phyloP scores from a whole-genome alignment of 2,888 invertebrate genomes.

The Choreutis nemorana region DNA sequence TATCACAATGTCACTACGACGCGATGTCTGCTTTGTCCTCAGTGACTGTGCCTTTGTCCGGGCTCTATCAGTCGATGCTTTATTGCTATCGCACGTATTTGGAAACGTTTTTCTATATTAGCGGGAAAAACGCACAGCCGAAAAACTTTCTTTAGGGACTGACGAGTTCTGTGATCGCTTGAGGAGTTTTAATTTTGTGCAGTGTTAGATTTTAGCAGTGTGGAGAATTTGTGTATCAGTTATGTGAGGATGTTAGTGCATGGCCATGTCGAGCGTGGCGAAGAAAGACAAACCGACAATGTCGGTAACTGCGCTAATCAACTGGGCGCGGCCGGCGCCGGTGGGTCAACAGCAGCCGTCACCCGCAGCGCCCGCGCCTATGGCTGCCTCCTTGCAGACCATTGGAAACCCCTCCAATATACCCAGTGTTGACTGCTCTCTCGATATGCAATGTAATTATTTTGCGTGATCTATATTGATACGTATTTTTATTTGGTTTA shows the following conservation, averaged over 20 bases:
- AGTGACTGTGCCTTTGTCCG: conserved; percentile 21
- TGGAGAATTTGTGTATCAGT: conserved; percentile 43
- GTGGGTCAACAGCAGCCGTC: conserved; percentile 37
- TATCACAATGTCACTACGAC: conserved; percentile 58
- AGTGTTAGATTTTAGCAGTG: conserved; percentile 23
- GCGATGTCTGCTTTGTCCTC: conserved; percentile 40
- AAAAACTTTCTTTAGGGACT: no score
- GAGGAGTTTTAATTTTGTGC: conserved; percentile 27
- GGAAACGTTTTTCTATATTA: no score
- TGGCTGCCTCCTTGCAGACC: conserved; percentile 31
- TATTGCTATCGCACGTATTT: no score
- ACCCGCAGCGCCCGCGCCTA: conserved; percentile 35
- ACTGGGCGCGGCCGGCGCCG: conserved; percentile 68
- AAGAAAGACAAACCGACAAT: conserved; percentile 89
- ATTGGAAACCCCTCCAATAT: conserved; percentile 31
- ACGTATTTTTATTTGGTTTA: no score
- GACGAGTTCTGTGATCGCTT: no score
- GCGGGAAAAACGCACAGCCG: no score
- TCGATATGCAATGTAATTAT: conserved; percentile 60
- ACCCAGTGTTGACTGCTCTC: conserved; percentile 46
- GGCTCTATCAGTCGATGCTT: no score
- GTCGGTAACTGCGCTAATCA: conserved; percentile 84
- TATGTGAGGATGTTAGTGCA: conserved; percentile 58
- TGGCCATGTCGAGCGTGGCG: conserved; percentile 70
- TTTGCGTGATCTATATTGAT: no score